These are phyloP conservation scores for Enoplosus armatus DNA, from an alignment of 2,797 vertebrate genomes.

Conservation along the genomic window DNA sequence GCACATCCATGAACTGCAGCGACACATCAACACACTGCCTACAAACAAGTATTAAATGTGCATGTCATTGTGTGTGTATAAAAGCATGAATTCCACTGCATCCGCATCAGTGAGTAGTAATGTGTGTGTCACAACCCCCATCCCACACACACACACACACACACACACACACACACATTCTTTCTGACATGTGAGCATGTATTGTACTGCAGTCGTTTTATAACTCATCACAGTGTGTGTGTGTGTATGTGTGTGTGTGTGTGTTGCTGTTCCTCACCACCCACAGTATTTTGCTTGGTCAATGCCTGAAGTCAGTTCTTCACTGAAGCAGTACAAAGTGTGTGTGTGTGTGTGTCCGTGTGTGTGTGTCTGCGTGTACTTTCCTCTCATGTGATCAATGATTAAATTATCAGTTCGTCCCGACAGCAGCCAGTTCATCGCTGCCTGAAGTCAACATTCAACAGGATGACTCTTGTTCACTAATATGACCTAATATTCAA, in stretches of 20 bases:
- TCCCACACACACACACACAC: constrained; percentile 42
- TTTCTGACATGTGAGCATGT: constrained; percentile 47
- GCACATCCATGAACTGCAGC: constrained; percentile 13
- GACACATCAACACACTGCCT: constrained; percentile 24
- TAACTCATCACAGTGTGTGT: neutral
- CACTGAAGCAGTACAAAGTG: neutral
- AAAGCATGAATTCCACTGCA: constrained; percentile 51
- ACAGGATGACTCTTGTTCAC: neutral
- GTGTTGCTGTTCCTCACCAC: no score
- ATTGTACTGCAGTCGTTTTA: constrained; percentile 39
- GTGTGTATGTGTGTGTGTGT: constrained; percentile 15
- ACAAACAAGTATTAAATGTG: constrained; percentile 34
- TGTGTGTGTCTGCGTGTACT: neutral
- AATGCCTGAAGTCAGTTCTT: neutral
- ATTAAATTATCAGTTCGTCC: neutral
- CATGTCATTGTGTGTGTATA: constrained; percentile 3
- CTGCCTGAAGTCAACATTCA: neutral
- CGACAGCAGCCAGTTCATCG: neutral
- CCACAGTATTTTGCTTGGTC: neutral
- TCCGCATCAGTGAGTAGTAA: constrained; percentile 58
- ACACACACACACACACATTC: constrained; percentile 49
- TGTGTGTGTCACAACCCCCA: constrained; percentile 39
- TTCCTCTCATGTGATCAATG: constrained; percentile 7
- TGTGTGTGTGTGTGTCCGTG: constrained; percentile 1
- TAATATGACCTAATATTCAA: neutral